These are phyloP conservation scores for Dendrolimus kikuchii DNA, from an alignment of 1,140 invertebrate genomes.

Conservation along the genomic window DNA sequence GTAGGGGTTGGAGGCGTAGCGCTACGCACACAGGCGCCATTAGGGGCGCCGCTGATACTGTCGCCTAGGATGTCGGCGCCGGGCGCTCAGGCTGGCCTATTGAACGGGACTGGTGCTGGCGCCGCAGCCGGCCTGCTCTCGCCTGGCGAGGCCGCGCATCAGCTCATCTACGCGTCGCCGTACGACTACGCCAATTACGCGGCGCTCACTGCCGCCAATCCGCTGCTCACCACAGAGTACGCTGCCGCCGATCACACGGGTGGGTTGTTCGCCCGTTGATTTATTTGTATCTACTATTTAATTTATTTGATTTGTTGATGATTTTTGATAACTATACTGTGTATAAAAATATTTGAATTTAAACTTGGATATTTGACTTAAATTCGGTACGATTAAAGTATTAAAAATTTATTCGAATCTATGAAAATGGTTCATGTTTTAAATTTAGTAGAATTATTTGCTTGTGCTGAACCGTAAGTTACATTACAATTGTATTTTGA, in stretches of 20 bases:
- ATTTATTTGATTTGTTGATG: too few relatives aligned
- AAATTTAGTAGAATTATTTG: too few relatives aligned
- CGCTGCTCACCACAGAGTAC: slow-evolving; percentile 87
- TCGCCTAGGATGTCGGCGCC: slow-evolving; percentile 87
- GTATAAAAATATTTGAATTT: too few relatives aligned
- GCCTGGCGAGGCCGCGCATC: slow-evolving; percentile 77
- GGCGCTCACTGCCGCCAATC: slow-evolving; percentile 82
- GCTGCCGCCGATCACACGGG: slow-evolving; percentile 90
- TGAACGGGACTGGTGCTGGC: slow-evolving; percentile 73
- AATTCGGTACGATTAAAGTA: too few relatives aligned
- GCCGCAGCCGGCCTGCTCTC: slow-evolving; percentile 74
- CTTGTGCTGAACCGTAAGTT: too few relatives aligned
- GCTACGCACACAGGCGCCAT: slow-evolving; percentile 79
- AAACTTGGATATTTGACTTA: too few relatives aligned
- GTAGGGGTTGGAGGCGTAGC: slow-evolving; percentile 75
- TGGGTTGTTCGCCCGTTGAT: slow-evolving; percentile 92
- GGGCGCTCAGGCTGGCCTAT: slow-evolving; percentile 82
- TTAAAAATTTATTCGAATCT: too few relatives aligned
- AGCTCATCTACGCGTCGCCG: slow-evolving; percentile 82
- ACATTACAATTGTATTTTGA: too few relatives aligned
- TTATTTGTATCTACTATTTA: background rate
- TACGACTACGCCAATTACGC: slow-evolving; percentile 92
- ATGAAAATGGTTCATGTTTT: too few relatives aligned
- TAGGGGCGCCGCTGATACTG: slow-evolving; percentile 90
- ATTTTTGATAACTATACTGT: too few relatives aligned